Conservation (phyloP, 2,888 invertebrate genomes). For the Allygus modestus region DNA sequence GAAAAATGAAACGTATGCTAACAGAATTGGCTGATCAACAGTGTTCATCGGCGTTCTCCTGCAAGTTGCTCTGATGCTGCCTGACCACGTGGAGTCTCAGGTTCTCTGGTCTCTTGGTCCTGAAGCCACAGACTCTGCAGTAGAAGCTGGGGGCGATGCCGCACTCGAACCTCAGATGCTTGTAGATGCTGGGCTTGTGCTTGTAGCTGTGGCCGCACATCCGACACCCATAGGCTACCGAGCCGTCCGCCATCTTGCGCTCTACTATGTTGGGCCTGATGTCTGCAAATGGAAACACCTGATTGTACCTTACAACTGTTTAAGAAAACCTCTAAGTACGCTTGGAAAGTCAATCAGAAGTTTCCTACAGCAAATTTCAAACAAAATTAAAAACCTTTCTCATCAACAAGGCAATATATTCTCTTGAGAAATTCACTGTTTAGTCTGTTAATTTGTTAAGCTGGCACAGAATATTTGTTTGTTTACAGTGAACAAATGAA, state of each 20-base stretch:
- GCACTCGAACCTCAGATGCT: constrained; percentile 73
- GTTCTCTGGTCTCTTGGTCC: constrained; percentile 65
- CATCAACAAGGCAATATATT: too few relatives aligned
- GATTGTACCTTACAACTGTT: too few relatives aligned
- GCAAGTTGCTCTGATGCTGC: neutral
- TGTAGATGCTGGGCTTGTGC: constrained; percentile 72
- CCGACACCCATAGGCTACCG: constrained; percentile 68
- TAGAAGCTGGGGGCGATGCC: constrained; percentile 73
- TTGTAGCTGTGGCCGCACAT: constrained; percentile 73
- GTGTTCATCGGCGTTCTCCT: neutral
- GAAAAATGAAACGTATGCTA: too few relatives aligned
- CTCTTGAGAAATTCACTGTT: too few relatives aligned
- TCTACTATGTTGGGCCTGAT: constrained; percentile 34
- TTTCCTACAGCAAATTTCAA: too few relatives aligned
- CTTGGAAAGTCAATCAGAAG: too few relatives aligned
- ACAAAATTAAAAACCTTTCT: too few relatives aligned
- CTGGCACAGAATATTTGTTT: too few relatives aligned
- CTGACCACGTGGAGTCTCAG: constrained; percentile 21
- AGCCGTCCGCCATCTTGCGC: constrained; percentile 19
- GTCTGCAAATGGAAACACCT: constrained; percentile 7
- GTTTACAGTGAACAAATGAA: too few relatives aligned
- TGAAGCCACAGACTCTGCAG: constrained; percentile 72
- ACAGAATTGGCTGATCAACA: too few relatives aligned
- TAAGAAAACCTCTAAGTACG: too few relatives aligned
- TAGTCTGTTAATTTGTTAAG: too few relatives aligned